phyloP scores from a whole-genome alignment of 2,113 vertebrate genomes.

The Larimichthys crocea region DNA sequence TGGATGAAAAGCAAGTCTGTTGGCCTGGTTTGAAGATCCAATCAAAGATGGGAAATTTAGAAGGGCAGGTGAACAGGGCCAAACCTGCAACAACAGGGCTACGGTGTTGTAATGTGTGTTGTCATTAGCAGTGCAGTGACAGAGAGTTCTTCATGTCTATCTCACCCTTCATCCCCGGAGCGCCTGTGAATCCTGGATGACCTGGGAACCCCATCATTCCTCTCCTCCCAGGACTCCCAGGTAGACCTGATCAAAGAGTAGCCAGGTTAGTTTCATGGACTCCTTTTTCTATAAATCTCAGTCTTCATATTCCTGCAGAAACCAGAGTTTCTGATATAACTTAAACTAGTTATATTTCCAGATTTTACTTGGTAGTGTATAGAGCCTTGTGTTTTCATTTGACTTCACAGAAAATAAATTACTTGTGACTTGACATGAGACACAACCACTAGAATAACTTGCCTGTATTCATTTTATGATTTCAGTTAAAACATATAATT shows the following conservation, averaged over 20 bases:
- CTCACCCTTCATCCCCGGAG: constrained; percentile 79
- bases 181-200: constrained; percentile 70
- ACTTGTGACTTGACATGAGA: no score
- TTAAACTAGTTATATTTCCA: no score
- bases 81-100: no score
- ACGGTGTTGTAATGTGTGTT: no score
- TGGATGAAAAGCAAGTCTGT: background rate
- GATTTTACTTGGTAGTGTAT: no score
- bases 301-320: background rate
- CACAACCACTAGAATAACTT: no score
- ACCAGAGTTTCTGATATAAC: no score
- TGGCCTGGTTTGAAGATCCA: background rate
- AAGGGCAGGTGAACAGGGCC: no score
- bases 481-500: no score
- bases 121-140: background rate
- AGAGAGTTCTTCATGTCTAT: background rate
- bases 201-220: constrained; percentile 77
- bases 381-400: no score
- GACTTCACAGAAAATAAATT: no score
- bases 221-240: constrained; percentile 75
- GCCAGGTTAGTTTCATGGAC: background rate
- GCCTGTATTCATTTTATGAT: no score
- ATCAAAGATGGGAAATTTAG: background rate
- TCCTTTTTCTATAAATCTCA: background rate
- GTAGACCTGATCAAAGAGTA: constrained; percentile 60